Percentiles rank a stretch among this genome's conserved stretches.
Conservation (phyloP, 2,113 vertebrate genomes). For the Ptyas mucosa region DNA sequence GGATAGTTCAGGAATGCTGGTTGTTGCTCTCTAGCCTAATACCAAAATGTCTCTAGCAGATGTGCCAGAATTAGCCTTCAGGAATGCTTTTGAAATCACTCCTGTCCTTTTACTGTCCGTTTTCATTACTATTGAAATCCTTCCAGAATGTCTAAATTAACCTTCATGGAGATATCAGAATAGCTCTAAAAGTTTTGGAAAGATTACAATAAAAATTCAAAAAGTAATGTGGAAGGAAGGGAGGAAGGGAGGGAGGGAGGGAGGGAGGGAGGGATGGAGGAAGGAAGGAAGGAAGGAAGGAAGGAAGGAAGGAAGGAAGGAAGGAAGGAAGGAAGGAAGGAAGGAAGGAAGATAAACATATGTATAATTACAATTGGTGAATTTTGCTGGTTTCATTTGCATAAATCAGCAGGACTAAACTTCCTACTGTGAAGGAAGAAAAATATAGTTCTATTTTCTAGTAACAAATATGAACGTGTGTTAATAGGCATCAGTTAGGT, state of each 20-base stretch:
- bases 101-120: conserved; percentile 59
- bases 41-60: conserved; percentile 54
- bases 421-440: background rate
- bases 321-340: too few relatives aligned
- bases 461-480: background rate
- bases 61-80: conserved; percentile 56
- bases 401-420: background rate
- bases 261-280: background rate
- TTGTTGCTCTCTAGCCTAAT: conserved; percentile 65
- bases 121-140: conserved; percentile 68
- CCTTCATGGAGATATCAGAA: conserved; percentile 65
- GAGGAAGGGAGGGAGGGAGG: too few relatives aligned
- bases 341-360: background rate
- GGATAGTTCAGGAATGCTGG: conserved; percentile 68
- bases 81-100: conserved; percentile 64
- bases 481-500: background rate
- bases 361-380: background rate
- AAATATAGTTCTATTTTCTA: background rate
- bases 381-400: background rate
- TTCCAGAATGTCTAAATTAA: conserved; percentile 67
- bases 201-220: conserved; percentile 56
- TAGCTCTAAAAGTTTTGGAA: conserved; percentile 63
- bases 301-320: too few relatives aligned
- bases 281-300: too few relatives aligned
- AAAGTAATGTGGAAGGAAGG: conserved; percentile 34